phyloP scores from a whole-genome alignment of 2,888 invertebrate species.

The Alloplasta piceator region DNA sequence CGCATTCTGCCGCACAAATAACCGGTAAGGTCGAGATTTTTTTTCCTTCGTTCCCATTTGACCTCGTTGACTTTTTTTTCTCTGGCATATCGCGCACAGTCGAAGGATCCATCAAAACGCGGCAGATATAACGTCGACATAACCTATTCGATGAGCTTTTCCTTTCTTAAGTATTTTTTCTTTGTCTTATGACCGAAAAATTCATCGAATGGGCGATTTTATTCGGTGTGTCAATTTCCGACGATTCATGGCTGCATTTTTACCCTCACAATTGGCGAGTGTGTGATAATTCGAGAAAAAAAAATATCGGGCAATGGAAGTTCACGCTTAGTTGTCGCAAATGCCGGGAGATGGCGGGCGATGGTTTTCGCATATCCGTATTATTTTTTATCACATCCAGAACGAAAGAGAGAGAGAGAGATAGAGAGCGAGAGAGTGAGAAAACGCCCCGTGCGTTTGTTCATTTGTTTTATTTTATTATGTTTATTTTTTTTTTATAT shows the following conservation, averaged over 20 bases:
- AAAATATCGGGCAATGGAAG: slow-evolving; percentile 5
- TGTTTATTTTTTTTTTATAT: slow-evolving; percentile 16
- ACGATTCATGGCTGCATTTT: too few relatives aligned
- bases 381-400: slow-evolving; percentile 7
- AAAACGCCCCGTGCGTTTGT: slow-evolving; percentile 15
- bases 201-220: background rate
- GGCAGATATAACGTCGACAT: too few relatives aligned
- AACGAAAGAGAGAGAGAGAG: background rate
- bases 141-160: too few relatives aligned
- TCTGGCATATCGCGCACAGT: background rate
- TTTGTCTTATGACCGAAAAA: background rate
- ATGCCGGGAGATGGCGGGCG: background rate
- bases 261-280: background rate
- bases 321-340: background rate
- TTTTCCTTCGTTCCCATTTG: background rate
- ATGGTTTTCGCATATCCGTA: slow-evolving; percentile 16
- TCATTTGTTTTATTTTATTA: slow-evolving; percentile 22
- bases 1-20: background rate
- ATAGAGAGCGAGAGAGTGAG: background rate
- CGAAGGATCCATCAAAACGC: too few relatives aligned
- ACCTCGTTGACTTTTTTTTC: background rate
- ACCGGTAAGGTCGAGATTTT: background rate
- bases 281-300: background rate
- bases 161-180: too few relatives aligned
- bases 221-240: too few relatives aligned